A percentile compares a stretch with the other conserved stretches of the same genome.
Evolutionary conservation across 2,888 invertebrate species (phyloP).

Genomic region (Amphipoea oculea): DNA sequence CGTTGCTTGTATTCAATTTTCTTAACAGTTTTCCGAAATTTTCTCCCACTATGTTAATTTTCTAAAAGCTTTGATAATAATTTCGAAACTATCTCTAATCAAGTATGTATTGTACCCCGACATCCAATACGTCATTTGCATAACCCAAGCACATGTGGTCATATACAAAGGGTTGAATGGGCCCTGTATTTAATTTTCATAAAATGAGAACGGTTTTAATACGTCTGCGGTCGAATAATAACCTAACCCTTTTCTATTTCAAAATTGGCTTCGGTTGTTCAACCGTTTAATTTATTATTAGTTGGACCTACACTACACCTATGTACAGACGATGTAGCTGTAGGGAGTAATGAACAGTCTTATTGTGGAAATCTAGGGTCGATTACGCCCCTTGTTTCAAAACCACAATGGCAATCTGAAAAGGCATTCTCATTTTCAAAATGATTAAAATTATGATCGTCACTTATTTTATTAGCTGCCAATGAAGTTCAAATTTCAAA

Average conservation of each 20-base stretch:
- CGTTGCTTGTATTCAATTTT: not conserved
- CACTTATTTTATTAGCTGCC: not conserved
- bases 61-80: conserved; percentile 42
- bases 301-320: conserved; percentile 62
- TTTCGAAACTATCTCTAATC: conserved; percentile 73
- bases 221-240: conserved; percentile 86
- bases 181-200: conserved; percentile 89
- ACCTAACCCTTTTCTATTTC: conserved; percentile 85
- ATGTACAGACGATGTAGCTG: conserved; percentile 48
- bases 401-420: conserved; percentile 8
- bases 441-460: not conserved
- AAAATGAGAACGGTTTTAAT: conserved; percentile 88
- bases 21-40: not conserved
- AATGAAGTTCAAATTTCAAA: not conserved
- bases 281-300: conserved; percentile 77
- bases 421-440: not conserved
- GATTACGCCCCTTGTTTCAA: conserved; percentile 1
- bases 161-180: conserved; percentile 87
- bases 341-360: conserved; percentile 53
- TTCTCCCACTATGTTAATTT: not conserved
- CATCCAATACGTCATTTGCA: conserved; percentile 89
- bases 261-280: conserved; percentile 82
- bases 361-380: conserved; percentile 31
- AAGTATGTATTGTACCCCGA: conserved; percentile 79
- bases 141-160: conserved; percentile 88